Percentiles rank a stretch among this genome's conserved stretches.
These are phyloP conservation scores for Phrynocephalus vlangalii DNA, from an alignment of 2,797 vertebrate genomes.

Conservation along the genomic window DNA sequence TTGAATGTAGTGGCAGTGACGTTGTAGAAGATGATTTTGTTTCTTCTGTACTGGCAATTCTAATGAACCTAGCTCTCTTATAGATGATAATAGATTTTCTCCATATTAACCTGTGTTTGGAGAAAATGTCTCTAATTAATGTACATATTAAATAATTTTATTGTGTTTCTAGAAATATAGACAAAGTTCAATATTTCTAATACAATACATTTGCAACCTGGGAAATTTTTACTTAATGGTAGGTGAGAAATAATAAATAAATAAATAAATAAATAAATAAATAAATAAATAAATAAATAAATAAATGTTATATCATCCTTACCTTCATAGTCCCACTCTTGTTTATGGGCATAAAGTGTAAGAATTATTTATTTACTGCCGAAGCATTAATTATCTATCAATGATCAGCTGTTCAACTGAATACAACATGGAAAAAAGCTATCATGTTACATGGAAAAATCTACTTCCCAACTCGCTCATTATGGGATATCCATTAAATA, in stretches of 20 bases:
- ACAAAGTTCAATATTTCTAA: background rate
- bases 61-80: background rate
- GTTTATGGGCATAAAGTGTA: background rate
- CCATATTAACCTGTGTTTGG: background rate
- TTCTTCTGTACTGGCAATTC: too few relatives aligned
- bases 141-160: background rate
- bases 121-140: background rate
- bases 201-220: background rate
- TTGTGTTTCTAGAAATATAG: background rate
- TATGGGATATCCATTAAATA: background rate
- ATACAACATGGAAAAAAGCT: background rate
- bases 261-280: background rate
- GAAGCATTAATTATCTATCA: background rate
- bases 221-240: background rate
- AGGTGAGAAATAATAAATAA: background rate
- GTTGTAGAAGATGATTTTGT: too few relatives aligned
- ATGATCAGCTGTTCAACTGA: background rate
- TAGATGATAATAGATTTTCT: background rate
- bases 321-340: background rate
- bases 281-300: background rate
- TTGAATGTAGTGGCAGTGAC: too few relatives aligned
- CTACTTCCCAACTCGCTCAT: background rate
- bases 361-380: background rate
- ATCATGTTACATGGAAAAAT: slow-evolving; percentile 7
- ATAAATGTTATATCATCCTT: background rate